These are phyloP conservation scores for Drosophila subsilvestris DNA, from an alignment of 2,888 invertebrate species.

Conservation along the genomic window DNA sequence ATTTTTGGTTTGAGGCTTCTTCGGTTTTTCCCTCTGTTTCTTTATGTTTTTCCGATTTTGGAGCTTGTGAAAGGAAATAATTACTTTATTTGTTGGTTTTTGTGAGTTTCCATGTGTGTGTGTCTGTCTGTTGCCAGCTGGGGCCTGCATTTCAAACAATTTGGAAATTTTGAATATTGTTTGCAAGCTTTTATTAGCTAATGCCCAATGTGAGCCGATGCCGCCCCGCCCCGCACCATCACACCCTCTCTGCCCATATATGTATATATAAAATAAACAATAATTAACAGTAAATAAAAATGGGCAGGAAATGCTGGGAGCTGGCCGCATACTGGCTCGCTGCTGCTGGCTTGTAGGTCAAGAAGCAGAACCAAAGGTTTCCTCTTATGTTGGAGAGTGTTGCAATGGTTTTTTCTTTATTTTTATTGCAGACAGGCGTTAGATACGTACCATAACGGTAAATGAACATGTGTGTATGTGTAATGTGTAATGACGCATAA, in stretches of 20 bases:
- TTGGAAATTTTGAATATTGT: slow-evolving; percentile 53
- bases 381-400: slow-evolving; percentile 31
- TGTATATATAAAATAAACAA: slow-evolving; percentile 50
- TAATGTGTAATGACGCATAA: slow-evolving; percentile 46
- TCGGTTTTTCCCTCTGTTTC: slow-evolving; percentile 48
- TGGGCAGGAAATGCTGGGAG: slow-evolving; percentile 63
- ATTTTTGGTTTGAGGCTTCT: slow-evolving; percentile 59
- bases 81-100: slow-evolving; percentile 65
- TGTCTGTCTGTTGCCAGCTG: slow-evolving; percentile 43
- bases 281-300: slow-evolving; percentile 64
- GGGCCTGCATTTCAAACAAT: slow-evolving; percentile 56
- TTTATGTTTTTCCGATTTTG: slow-evolving; percentile 54
- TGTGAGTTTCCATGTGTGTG: neutral
- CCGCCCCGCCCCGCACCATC: slow-evolving; percentile 7
- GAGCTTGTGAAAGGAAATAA: slow-evolving; percentile 72
- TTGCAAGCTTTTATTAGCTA: slow-evolving; percentile 66
- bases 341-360: slow-evolving; percentile 63
- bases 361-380: slow-evolving; percentile 50
- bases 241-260: neutral
- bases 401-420: slow-evolving; percentile 29
- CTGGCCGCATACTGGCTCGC: neutral
- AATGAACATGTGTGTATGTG: neutral
- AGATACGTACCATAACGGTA: slow-evolving; percentile 29
- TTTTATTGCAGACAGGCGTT: slow-evolving; percentile 20
- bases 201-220: slow-evolving; percentile 21